Conservation (phyloP, 2,888 invertebrate genomes). For the Thymelicus acteon region DNA sequence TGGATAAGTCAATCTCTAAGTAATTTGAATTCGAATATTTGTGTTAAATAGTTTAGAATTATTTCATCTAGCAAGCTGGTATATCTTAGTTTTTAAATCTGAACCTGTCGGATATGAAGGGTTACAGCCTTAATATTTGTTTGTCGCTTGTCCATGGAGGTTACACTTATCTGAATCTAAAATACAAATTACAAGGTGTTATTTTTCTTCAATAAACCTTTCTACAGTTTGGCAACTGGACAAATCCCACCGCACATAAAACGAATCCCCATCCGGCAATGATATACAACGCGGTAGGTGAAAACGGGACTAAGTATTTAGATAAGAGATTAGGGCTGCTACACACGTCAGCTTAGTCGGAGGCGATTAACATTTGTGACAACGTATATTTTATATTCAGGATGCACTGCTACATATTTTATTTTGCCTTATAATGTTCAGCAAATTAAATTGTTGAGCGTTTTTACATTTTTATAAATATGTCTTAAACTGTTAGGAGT, state of each 20-base stretch:
- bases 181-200: no score
- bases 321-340: constrained; percentile 70
- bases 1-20: no score
- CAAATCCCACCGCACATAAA: constrained; percentile 41
- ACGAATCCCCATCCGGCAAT: constrained; percentile 50
- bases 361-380: constrained; percentile 60
- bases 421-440: constrained; percentile 10
- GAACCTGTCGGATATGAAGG: no score
- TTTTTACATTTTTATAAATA: not conserved
- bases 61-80: no score
- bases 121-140: no score
- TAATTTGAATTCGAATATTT: no score
- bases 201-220: no score
- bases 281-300: constrained; percentile 46
- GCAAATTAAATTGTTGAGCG: constrained; percentile 1
- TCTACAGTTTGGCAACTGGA: not conserved
- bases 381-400: constrained; percentile 12
- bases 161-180: no score
- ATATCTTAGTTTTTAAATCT: no score
- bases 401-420: constrained; percentile 1
- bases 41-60: no score
- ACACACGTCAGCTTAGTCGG: constrained; percentile 70
- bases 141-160: no score
- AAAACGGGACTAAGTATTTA: constrained; percentile 60
- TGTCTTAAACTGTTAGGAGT: not conserved